Evolutionary conservation across 2,797 vertebrate genomes (phyloP), one percentile per base, ranked within the genome.

Genomic region (Xiphorhynchus erythropygius): DNA sequence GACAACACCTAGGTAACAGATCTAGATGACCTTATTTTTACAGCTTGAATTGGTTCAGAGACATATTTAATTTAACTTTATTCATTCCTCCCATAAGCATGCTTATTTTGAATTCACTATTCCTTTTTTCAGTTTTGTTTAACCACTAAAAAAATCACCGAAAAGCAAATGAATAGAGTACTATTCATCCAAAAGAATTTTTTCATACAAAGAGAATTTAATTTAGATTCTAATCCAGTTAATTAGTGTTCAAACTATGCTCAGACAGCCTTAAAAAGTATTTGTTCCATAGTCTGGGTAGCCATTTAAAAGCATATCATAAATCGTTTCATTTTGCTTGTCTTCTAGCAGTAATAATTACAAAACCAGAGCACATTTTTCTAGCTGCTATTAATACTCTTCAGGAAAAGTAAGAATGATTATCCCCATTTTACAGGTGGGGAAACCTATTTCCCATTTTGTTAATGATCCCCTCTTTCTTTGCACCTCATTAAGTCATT

Each of bases 361-460:
- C 46, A 81, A 96, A 94, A 94, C 42, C 76, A 94, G 83, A 78
- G 57, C 42, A 93, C 70, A 65, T 86, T 91, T 88, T 93, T 94
- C 90, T 75, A 88, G 59, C 59, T 33, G 73, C 62, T 94, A 90
- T 93, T 96, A 93, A 93, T 94, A 91, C 18, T 90, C 69, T 86
- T 68, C 74, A 76, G 59, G 57, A 96, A 90, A 93, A 93, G 79
- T 91, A 92, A 95, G 93, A 96, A 81, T 94, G 4, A 96, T 96
- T 95, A 94, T 90, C 46, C 87, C 65, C 25, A 81, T 94, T 94
- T 96, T 91, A 94, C 83, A 96, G 87, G 94, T 95, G 83, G 62
- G 41, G 50, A 90, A 94, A 52, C 62, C 69, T 84, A 94, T 96
- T 95, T 95, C 93, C 59, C 84, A 81, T 91, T 94, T 94, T 1